phyloP scores from a whole-genome alignment of 2,888 invertebrate species.

The Zhuqinia jingwanae region DNA sequence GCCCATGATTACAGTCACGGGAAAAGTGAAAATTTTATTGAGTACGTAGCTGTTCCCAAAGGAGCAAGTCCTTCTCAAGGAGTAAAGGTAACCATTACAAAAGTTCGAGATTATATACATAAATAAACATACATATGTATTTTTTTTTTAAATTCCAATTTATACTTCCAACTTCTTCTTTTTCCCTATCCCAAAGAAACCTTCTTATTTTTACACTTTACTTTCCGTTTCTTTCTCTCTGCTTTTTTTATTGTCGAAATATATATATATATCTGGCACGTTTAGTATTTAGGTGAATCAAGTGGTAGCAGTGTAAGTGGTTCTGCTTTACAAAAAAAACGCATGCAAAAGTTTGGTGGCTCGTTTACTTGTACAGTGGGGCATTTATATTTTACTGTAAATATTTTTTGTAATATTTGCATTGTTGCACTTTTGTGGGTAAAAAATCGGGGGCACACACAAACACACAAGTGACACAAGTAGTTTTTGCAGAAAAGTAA shows the following conservation, averaged over 20 bases:
- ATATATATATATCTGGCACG: too few species aligned
- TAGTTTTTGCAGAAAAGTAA: too few species aligned
- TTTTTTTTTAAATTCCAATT: not conserved
- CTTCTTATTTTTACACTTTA: not conserved
- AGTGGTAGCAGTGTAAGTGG: not conserved
- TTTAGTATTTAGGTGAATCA: not conserved
- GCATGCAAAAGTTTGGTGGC: not conserved
- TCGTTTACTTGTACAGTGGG: not conserved
- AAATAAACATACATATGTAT: not conserved
- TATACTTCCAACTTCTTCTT: not conserved
- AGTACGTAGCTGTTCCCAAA: conserved; percentile 83
- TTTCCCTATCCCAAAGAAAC: not conserved
- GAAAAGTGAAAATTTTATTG: conserved; percentile 91
- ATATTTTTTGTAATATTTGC: not conserved
- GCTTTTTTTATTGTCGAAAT: not conserved
- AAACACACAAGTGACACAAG: not conserved
- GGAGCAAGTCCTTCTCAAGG: conserved; percentile 86
- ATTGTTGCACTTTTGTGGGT: not conserved
- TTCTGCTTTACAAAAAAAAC: not conserved
- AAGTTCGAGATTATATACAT: too few species aligned
- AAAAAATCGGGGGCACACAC: not conserved
- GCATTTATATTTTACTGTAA: not conserved
- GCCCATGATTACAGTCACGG: conserved; percentile 85
- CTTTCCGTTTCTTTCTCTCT: not conserved
- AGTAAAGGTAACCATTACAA: conserved; percentile 82